A percentile compares a stretch with the other conserved stretches of the same genome.
These are phyloP conservation scores for Paratrypauchen microcephalus DNA, from an alignment of 2,797 vertebrate species.

Conservation along the genomic window DNA sequence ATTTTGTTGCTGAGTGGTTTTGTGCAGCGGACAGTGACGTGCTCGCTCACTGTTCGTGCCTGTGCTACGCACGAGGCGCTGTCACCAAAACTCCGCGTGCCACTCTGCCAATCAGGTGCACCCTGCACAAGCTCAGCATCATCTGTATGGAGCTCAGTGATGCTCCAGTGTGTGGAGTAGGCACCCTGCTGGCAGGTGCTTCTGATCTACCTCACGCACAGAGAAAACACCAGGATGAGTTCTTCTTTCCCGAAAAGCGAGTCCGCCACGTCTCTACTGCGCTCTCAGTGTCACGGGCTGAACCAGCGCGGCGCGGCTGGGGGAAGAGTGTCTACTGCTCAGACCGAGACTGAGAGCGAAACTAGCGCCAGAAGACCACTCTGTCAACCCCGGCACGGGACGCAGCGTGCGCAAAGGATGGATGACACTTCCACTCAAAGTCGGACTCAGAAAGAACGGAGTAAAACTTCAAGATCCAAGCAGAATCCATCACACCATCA, in stretches of 20 bases:
- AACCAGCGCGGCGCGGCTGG: constrained; percentile 55
- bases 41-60: constrained; percentile 5
- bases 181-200: not conserved
- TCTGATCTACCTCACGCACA: not conserved
- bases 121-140: constrained; percentile 25
- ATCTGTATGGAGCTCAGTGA: constrained; percentile 8
- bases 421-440: constrained; percentile 61
- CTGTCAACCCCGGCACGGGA: constrained; percentile 78
- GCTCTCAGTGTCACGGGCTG: constrained; percentile 62
- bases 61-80: constrained; percentile 14
- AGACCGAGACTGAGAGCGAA: constrained; percentile 77
- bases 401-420: not conserved
- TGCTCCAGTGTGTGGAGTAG: constrained; percentile 24
- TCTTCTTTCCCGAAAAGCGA: constrained; percentile 87
- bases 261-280: constrained; percentile 85
- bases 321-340: constrained; percentile 58
- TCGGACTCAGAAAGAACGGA: constrained; percentile 57
- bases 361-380: constrained; percentile 89
- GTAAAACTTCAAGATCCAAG: constrained; percentile 63
- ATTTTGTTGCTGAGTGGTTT: constrained; percentile 30
- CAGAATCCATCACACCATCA: constrained; percentile 46
- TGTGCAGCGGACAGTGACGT: constrained; percentile 23
- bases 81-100: constrained; percentile 41
- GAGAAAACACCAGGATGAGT: constrained; percentile 76
- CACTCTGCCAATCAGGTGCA: constrained; percentile 42